Base-by-base conservation (phyloP, 2,888 invertebrate genomes). In the Ochropacha duplaris region DNA sequence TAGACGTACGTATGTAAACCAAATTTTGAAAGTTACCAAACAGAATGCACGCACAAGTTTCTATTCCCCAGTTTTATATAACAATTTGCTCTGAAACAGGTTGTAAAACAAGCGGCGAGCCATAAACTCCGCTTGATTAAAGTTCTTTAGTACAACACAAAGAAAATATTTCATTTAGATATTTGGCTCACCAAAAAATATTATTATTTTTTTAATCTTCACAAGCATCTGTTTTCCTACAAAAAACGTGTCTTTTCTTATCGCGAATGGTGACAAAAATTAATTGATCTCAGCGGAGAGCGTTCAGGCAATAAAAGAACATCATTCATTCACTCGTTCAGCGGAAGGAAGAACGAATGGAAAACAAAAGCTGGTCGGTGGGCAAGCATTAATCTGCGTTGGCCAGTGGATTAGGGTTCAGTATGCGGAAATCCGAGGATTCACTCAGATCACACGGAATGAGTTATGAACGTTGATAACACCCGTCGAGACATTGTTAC, bases 311-410 rank as follows among this genome's bases (percentile, higher is more conserved):
- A 67, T 66, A 66, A 66, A 58, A 65, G 64, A 55, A 60, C 57
- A 66, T 66, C 66, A 59, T 34, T 68, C 69, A 66, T 60, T 62
- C 64, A 56, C 57, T 62, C 64, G 39, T 54, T 51, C 58, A n/a
- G 22, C 61, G 63, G 66, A 66, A 65, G 74, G 68, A 60, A 6
- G 36, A 36, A 36, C 69, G 71, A 74, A 71, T 68, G 71, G 61
- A 70, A 31, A 69, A 67, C 69, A 62, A 65, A 71, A 69, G 60
- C 62, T 62, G 54, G 49, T 63, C 50, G 56, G 49, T 62, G 50
- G 65, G 62, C 65, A 58, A 54, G 64, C 66, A 74, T 73, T 72
- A 68, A 73, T 72, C 71, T 69, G 58, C 61, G 22, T 22, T 12
- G 52, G 52, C 60, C 61, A 22, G 22, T 12, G 52, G 52, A 52